Percentiles rank a stretch among this genome's conserved stretches.
phyloP scores from a whole-genome alignment of 2,113 vertebrate genomes.

The Raja brachyura region DNA sequence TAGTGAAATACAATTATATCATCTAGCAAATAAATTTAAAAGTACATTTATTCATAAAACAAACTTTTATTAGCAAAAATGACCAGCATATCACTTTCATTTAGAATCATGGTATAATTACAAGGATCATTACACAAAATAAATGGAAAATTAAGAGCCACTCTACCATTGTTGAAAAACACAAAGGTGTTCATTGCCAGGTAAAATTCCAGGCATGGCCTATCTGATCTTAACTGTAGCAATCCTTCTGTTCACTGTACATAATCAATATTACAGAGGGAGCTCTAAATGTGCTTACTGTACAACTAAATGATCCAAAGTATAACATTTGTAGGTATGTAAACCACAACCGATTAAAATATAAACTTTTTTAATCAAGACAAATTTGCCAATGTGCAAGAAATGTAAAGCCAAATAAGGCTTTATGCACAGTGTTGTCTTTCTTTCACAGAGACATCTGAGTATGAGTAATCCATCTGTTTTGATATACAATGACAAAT shows the following conservation, averaged over 20 bases:
- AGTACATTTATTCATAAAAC: conserved; percentile 29
- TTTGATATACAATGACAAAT: not conserved
- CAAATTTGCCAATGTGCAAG: not conserved
- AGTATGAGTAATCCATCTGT: not conserved
- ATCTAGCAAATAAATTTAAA: not conserved
- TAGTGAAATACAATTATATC: not conserved
- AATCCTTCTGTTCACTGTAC: not conserved
- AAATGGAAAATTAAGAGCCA: not conserved
- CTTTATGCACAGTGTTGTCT: not conserved
- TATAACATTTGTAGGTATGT: not conserved
- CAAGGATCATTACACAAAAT: not conserved
- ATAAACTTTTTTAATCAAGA: not conserved
- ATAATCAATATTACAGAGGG: not conserved
- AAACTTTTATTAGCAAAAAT: conserved; percentile 29
- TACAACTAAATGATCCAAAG: not conserved
- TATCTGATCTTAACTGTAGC: not conserved
- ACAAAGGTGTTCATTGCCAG: not conserved
- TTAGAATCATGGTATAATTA: not conserved
- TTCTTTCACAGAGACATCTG: not conserved
- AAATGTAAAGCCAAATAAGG: not conserved
- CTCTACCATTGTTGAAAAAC: not conserved
- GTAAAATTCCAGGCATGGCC: not conserved
- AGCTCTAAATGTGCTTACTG: not conserved
- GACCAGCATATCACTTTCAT: conserved; percentile 37
- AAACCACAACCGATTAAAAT: not conserved